Evolutionary conservation across 2,888 invertebrate species (phyloP).

Genomic region (Sminthurinus aureus): DNA sequence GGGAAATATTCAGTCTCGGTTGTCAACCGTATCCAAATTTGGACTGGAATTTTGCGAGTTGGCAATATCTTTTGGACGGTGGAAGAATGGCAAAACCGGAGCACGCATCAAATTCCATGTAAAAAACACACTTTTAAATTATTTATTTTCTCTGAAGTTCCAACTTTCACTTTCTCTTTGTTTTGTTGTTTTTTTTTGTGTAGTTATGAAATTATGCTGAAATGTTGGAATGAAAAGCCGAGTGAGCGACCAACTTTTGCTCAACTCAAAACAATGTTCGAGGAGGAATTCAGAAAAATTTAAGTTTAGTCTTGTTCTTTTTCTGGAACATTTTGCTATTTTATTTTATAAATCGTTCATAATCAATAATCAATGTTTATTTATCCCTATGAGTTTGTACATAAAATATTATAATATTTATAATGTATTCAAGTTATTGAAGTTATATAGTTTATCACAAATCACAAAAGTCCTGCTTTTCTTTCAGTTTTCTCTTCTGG

Average conservation of each 20-base stretch:
- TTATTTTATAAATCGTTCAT: background rate
- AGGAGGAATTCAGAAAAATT: background rate
- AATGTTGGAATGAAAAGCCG: background rate
- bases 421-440: too few relatives aligned
- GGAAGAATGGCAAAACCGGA: conserved; percentile 35
- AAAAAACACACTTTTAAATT: background rate
- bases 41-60: conserved; percentile 40
- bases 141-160: too few relatives aligned
- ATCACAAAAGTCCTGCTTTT: too few relatives aligned
- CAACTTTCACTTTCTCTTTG: too few relatives aligned
- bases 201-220: conserved; percentile 10
- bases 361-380: background rate
- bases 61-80: conserved; percentile 25
- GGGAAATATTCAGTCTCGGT: conserved; percentile 40
- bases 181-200: too few relatives aligned
- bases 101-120: conserved; percentile 13
- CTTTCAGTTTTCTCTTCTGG: too few relatives aligned
- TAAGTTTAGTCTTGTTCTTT: too few relatives aligned
- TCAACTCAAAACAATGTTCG: conserved; percentile 4
- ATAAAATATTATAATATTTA: background rate
- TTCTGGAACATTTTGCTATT: too few relatives aligned
- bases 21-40: conserved; percentile 35
- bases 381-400: background rate
- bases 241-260: background rate
- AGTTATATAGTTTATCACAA: too few relatives aligned